Base-by-base conservation (phyloP, 1,140 invertebrate genomes). In the Diorhabda carinulata region DNA sequence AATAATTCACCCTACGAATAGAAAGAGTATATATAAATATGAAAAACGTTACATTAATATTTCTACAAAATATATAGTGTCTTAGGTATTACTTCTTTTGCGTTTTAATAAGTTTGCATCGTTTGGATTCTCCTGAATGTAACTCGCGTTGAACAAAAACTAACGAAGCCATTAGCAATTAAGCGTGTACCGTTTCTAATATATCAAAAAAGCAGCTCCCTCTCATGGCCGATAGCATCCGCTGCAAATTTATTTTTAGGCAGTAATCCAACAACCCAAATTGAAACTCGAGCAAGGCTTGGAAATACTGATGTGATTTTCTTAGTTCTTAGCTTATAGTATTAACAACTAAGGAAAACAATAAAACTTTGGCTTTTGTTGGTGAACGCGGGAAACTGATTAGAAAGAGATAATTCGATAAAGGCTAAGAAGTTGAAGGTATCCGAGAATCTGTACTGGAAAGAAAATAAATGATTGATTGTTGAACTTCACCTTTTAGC, bases 351-450 rank as follows among this genome's bases (percentile, higher is more conserved):
- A 5, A 9, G 43, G 61, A 62, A 43, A 62, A 62, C 42, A 43
- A 41, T 62, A 10, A 62, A 62, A 62, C 41, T 62, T 62, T 45
- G 61, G 6, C 6, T 62, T 62, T 62, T 43, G 61, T 62, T 62
- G 41, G 8, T 3, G 25, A 62, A 62, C 61, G n/a, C 6, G 43
- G 9, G 43, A 62, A 61, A 47, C 61, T 62, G 61, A 47, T 62
- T 62, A 44, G 25, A 62, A 62, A 62, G 41, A 43, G 43, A 62
- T 62, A 43, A 47, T 5, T 62, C 44, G 61, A 62, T 62, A 25
- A 25, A 25, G 25, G 25, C 25, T 25, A 25, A 25, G 25, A 25
- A 25, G 25, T 25, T 25, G 25, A 1, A 25, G 25, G 25, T 25
- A 25, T 25, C 25, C 1, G 25, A 25, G 25, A 25, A 25, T 25